These are phyloP conservation scores for Apeira syringaria DNA, from an alignment of 2,888 invertebrate species.

Conservation along the genomic window DNA sequence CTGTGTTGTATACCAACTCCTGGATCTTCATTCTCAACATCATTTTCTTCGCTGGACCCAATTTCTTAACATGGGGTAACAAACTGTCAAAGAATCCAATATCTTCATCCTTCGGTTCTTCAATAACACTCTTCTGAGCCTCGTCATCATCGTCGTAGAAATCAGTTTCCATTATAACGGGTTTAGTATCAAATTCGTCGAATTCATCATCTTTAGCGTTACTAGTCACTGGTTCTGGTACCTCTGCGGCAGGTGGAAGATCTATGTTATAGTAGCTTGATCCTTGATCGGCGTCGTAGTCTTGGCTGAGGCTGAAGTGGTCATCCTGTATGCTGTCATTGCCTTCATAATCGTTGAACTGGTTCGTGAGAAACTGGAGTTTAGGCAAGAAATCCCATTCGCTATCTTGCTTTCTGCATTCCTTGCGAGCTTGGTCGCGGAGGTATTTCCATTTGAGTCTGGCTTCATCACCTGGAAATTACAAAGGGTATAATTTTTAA, in stretches of 20 bases:
- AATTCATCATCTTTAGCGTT: conserved; percentile 69
- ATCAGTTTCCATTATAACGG: conserved; percentile 74
- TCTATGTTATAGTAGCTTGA: conserved; percentile 57
- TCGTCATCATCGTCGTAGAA: conserved; percentile 77
- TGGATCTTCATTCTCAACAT: conserved; percentile 79
- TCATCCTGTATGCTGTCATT: conserved; percentile 54
- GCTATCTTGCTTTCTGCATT: conserved; percentile 68
- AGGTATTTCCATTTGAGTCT: conserved; percentile 77
- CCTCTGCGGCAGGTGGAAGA: conserved; percentile 29
- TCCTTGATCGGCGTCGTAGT: conserved; percentile 48
- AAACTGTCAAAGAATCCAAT: conserved; percentile 75
- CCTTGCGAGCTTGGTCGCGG: conserved; percentile 73
- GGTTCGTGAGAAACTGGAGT: conserved; percentile 69
- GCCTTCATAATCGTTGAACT: conserved; percentile 72
- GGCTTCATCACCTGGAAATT: conserved; percentile 70
- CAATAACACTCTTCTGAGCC: conserved; percentile 46
- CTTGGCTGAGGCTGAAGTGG: conserved; percentile 36
- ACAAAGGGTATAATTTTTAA: neutral
- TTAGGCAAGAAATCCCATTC: conserved; percentile 73
- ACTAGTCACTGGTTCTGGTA: conserved; percentile 30
- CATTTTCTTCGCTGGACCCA: conserved; percentile 73
- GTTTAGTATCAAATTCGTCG: conserved; percentile 76
- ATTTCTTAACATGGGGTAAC: conserved; percentile 71
- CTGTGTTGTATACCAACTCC: conserved; percentile 75
- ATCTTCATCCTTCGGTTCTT: conserved; percentile 67